Conservation (phyloP, 37 sponge, comb jelly and placozoan genomes). For the Geodia barretti region DNA sequence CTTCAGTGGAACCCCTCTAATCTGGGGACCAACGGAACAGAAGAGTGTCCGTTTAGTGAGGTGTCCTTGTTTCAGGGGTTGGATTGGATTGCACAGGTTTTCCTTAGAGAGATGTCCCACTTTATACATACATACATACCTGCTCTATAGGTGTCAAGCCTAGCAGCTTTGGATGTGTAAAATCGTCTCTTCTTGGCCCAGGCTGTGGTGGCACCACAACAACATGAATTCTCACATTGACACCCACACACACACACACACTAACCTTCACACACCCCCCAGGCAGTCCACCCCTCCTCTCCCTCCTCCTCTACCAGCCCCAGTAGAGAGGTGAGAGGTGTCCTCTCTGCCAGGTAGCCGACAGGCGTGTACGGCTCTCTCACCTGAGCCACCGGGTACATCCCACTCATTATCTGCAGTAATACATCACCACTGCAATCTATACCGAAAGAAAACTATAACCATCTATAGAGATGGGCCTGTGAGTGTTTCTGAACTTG, state of each 20-base stretch:
- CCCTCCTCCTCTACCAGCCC: slow-evolving; percentile 16
- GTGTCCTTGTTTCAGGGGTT: no score
- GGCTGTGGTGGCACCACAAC: slow-evolving; percentile 35
- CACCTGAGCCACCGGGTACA: slow-evolving; percentile 96
- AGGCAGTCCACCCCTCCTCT: slow-evolving; percentile 76
- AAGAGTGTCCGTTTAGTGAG: no score
- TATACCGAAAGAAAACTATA: no score
- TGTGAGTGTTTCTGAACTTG: no score
- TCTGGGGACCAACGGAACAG: no score
- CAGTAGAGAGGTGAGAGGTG: slow-evolving; percentile 74
- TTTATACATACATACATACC: slow-evolving; percentile 33
- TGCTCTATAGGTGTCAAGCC: slow-evolving; percentile 92
- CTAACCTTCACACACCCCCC: slow-evolving; percentile 92
- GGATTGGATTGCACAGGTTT: no score
- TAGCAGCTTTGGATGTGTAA: slow-evolving; percentile 87
- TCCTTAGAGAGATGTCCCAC: background rate
- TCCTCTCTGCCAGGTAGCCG: slow-evolving; percentile 87
- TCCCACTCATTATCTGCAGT: slow-evolving; percentile 81
- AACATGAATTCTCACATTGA: no score
- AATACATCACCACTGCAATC: no score
- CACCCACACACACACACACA: no score
- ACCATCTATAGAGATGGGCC: no score
- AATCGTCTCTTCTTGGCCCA: slow-evolving; percentile 90
- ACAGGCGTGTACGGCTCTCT: slow-evolving; percentile 94
- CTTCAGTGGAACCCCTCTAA: no score